These are phyloP conservation scores for Ophion slaviceki DNA, from an alignment of 2,888 invertebrate species.

Conservation along the genomic window DNA sequence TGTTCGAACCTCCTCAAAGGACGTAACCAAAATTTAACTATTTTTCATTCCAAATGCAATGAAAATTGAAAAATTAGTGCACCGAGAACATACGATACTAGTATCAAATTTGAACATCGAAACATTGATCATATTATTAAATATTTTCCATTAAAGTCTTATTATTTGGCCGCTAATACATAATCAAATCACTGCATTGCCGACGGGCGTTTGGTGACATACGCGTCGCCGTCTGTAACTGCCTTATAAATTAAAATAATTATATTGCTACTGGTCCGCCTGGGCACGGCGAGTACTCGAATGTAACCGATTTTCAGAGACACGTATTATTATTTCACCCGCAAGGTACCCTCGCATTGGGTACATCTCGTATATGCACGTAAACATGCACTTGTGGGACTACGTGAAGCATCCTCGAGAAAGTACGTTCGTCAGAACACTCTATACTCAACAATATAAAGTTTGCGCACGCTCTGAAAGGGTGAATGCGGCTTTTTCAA, in stretches of 20 bases:
- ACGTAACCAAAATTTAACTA: background rate
- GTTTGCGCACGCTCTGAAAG: too few relatives aligned
- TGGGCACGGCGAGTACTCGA: background rate
- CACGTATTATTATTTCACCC: background rate
- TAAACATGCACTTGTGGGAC: background rate
- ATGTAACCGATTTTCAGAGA: background rate
- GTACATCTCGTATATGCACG: background rate
- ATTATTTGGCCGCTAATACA: slow-evolving; percentile 55
- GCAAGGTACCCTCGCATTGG: background rate
- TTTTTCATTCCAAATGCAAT: background rate
- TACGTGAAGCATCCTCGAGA: background rate
- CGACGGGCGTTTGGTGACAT: slow-evolving; percentile 42
- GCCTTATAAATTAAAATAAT: slow-evolving; percentile 1
- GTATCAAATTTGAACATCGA: slow-evolving; percentile 1
- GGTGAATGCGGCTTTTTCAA: too few relatives aligned
- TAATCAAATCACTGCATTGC: slow-evolving; percentile 77
- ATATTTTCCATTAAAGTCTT: background rate
- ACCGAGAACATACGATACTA: background rate
- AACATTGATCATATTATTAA: slow-evolving; percentile 9
- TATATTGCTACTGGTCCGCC: slow-evolving; percentile 5
- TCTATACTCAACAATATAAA: too few relatives aligned
- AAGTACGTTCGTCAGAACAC: background rate
- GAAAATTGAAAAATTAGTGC: background rate
- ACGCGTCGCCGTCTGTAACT: background rate
- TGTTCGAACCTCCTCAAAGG: background rate